Base-by-base conservation (phyloP, 2,113 vertebrate species). In the Malaclemys terrapin region DNA sequence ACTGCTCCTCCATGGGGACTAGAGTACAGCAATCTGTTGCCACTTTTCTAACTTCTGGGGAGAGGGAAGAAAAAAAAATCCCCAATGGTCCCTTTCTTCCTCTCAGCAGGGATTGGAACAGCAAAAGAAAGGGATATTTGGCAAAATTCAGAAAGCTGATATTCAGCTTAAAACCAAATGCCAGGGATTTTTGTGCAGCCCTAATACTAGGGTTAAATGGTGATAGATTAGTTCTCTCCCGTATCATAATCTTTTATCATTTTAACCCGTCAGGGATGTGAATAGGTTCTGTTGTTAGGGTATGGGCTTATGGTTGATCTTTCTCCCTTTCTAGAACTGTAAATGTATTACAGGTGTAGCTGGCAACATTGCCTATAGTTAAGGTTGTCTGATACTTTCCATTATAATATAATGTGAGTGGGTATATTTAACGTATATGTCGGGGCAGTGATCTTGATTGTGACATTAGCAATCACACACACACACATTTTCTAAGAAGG, bases 401-500 rank as follows among this genome's bases (percentile, higher is more conserved):
- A 4, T 86, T 89, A 22, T 90, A 53, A 24, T 14, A 1, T 45
- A 13, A 19, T 69, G 47, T 87, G 6, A 35, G 16, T 84, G 6
- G 8, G 69, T 11, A 13, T 84, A 0, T 45, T 4, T 75, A 85
- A 54, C 79, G 76, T 82, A 7, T 1, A 17, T 22, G 11, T 4
- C 29, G 10, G 8, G 59, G 10, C 42, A 49, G 50, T 57, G 81
- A 20, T 2, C 4, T 2, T 75, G 24, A 62, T 50, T 84, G 27
- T 25, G 65, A 27, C 53, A 79, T 96, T 24, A 92, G 45, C 57
- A n/a, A 59, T 89, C 59, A 42, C 27, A 4, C 4, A 1, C 56
- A 84, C 53, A 82, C 53, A 82, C 12, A 35, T 50, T 90, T 93
- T 76, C 95, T 29, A 90, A 91, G 82, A 91, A 94, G 88, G 53